Evolutionary conservation across 2,888 invertebrate species (phyloP), one percentile per base, ranked within the genome.

Genomic region (Colletes collaris): DNA sequence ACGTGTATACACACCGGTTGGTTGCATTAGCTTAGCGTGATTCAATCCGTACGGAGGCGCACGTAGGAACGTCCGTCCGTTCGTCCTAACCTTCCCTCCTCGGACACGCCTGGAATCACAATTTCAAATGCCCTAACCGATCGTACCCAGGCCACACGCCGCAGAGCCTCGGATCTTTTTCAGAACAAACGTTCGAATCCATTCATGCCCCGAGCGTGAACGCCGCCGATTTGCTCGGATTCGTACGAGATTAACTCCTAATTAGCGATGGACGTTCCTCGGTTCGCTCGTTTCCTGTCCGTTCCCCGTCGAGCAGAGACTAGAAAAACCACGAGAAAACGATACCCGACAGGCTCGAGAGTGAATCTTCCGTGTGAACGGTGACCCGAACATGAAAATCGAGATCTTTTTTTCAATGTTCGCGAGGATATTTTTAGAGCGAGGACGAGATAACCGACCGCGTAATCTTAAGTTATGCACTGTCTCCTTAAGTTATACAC

Each of bases 101-200:
- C 78, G 86, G 88, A 90, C 90, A 89, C 89, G 91, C 88, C 87
- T 91, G 88, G 90, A 90, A 91, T 91, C 85, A 88, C 90, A 91
- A 91, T 89, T 90, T 88, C 85, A 86, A 88, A 87, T 84, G 84
- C 76, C 86, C 85, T 68, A 81, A 86, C 84, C 80, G 86, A 80
- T 82, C 76, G 63, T 44, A 55, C 56, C 66, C 68, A 79, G 59
- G 71, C 53, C 52, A 55, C 66, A 59, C 64, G 52, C 27, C 49
- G 46, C 3, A 40, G 11, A 27, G 50, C 52, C 19, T 27, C n/a
- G 35, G 35, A 16, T 27, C 19, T 44, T 62, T 66, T 79, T 49
- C 27, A 58, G 19, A 72, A 52, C 58, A 27, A 27, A 49, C 35
- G 53, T 46, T n/a, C n/a, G 52, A 53, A 50, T 65, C 66, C 76